Evolutionary conservation across 2,888 invertebrate genomes (phyloP).

Genomic region (Dascillus cervinus): DNA sequence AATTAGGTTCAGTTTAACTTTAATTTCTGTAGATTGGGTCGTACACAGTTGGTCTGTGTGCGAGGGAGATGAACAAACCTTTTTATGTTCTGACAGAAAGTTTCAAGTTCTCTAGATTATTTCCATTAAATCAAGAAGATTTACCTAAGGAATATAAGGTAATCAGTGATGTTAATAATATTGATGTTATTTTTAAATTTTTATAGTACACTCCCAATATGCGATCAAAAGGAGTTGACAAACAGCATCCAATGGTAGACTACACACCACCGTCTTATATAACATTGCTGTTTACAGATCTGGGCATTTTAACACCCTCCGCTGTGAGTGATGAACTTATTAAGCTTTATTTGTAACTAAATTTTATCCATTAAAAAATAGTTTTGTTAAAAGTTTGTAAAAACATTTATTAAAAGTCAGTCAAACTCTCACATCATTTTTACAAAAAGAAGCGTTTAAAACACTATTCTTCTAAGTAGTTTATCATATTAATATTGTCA

Average conservation of each 20-base stretch:
- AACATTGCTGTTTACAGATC: slow-evolving; percentile 87
- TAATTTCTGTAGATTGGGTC: slow-evolving; percentile 65
- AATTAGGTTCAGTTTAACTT: neutral
- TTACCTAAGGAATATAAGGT: slow-evolving; percentile 84
- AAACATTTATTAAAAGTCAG: slow-evolving; percentile 14
- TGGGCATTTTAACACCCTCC: slow-evolving; percentile 92
- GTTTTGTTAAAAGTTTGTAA: slow-evolving; percentile 9
- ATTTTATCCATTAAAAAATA: too few relatives aligned
- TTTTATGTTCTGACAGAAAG: slow-evolving; percentile 95
- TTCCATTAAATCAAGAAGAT: slow-evolving; percentile 88
- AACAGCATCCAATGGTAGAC: slow-evolving; percentile 84
- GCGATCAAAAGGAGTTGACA: slow-evolving; percentile 40
- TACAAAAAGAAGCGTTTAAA: too few relatives aligned
- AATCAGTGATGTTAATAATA: slow-evolving; percentile 23
- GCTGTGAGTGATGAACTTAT: slow-evolving; percentile 97
- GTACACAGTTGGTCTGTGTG: slow-evolving; percentile 77
- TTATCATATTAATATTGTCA: too few relatives aligned
- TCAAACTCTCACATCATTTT: slow-evolving; percentile 10
- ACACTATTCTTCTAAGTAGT: neutral
- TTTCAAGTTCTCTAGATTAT: slow-evolving; percentile 92
- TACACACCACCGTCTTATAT: slow-evolving; percentile 95
- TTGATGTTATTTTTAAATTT: slow-evolving; percentile 4
- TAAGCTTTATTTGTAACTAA: slow-evolving; percentile 84
- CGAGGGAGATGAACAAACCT: slow-evolving; percentile 85
- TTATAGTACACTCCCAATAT: slow-evolving; percentile 49